Evolutionary conservation across 2,888 invertebrate genomes (phyloP), one percentile per base, ranked within the genome.

Genomic region (Nemotelus nigrinus): DNA sequence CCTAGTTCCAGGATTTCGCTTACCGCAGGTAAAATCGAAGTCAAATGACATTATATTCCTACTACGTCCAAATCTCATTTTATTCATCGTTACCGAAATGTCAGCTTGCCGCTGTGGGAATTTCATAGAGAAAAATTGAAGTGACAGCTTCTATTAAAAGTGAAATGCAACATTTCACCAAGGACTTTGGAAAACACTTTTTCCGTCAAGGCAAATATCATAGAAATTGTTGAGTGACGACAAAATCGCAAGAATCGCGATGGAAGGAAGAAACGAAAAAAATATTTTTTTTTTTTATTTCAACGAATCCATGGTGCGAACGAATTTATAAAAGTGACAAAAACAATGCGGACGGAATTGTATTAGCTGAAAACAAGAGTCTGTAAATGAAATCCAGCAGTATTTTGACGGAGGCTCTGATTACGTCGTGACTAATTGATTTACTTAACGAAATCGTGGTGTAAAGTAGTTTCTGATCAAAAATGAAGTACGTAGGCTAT

Each of bases 141-240:
- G 43, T 63, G 63, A 63, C 63, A 63, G 63, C 63, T 63, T 43
- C 43, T 43, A 63, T 63, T 63, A 25, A 63, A 63, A 63, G 3
- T 63, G 63, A 63, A 63, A 63, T 63, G 63, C 43, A 63, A 63
- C 25, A 63, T 39, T 63, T 43, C 7, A 63, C 63, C 7, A 63
- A 63, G 63, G 63, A 63, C 43, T 43, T 63, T 25, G 43, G 63
- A 43, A 63, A 63, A 63, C 44, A 63, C 44, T 63, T 63, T 63
- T 25, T 63, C 50, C 63, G 63, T 63, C 63, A 63, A 25, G 25
- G 25, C 25, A 25, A 63, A 63, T 63, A 63, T 43, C 39, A 63
- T 63, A 63, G 7, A 63, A 63, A 63, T 2, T 63, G 63, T 63
- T 43, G 63, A 63, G 43, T 63, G 43, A 25, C 63, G 5, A n/a